phyloP scores from a whole-genome alignment of 2,888 invertebrate species.

The Lumbricus terrestris region DNA sequence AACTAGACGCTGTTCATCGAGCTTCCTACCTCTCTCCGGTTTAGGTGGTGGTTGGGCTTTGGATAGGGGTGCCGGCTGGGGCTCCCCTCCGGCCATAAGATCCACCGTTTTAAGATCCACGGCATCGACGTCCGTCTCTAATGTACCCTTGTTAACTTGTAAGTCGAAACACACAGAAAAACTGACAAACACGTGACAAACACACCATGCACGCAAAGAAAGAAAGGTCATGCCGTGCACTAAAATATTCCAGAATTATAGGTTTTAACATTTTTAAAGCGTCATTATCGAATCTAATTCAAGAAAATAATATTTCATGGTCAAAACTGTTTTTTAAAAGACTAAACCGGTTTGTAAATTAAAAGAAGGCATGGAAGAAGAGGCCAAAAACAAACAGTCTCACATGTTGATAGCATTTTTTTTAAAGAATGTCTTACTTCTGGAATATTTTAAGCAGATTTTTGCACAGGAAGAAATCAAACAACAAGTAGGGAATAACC shows the following conservation, averaged over 20 bases:
- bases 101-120: no score
- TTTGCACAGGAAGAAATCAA: not conserved
- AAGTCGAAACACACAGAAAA: slow-evolving; percentile 7
- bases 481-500: no score
- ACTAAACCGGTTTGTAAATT: not conserved
- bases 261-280: not conserved
- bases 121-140: slow-evolving; percentile 14
- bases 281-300: not conserved
- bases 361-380: not conserved
- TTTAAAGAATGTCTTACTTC: not conserved
- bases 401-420: not conserved
- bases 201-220: not conserved
- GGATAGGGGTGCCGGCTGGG: not conserved
- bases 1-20: not conserved
- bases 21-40: slow-evolving; percentile 15
- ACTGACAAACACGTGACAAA: not conserved
- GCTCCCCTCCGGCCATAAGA: slow-evolving; percentile 9
- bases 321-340: no score
- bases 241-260: not conserved
- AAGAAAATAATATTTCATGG: not conserved
- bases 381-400: not conserved
- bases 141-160: not conserved
- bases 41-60: slow-evolving; percentile 8
- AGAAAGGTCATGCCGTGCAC: not conserved
- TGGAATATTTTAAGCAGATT: not conserved